phyloP scores from a whole-genome alignment of 2,888 invertebrate genomes.

The Drosophila rubida region DNA sequence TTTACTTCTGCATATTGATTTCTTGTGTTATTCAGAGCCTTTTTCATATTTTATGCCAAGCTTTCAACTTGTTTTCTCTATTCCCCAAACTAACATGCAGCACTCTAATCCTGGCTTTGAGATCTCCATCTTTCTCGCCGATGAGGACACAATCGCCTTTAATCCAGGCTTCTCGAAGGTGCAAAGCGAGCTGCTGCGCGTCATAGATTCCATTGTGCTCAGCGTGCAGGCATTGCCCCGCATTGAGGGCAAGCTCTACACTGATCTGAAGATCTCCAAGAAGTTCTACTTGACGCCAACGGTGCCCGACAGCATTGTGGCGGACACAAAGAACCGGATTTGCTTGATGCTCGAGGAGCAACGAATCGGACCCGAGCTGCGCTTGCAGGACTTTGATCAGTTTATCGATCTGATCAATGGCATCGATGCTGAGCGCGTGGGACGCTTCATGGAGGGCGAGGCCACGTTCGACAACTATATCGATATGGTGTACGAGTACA shows the following conservation, averaged over 20 bases:
- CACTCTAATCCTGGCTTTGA: conserved; percentile 89
- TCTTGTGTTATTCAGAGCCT: too few relatives aligned
- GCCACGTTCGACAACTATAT: conserved; percentile 89
- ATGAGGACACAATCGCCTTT: conserved; percentile 88
- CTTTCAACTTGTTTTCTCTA: too few relatives aligned
- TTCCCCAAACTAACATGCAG: conserved; percentile 83
- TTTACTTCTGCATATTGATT: too few relatives aligned
- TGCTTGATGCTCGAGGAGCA: conserved; percentile 89
- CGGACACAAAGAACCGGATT: conserved; percentile 87
- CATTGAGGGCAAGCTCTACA: conserved; percentile 90
- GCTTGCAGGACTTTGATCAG: conserved; percentile 92
- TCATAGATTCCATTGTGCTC: conserved; percentile 91
- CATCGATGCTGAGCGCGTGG: conserved; percentile 86
- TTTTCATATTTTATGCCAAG: too few relatives aligned
- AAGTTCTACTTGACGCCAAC: conserved; percentile 86
- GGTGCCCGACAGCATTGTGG: conserved; percentile 89
- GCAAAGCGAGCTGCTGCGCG: conserved; percentile 88
- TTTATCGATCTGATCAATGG: conserved; percentile 91
- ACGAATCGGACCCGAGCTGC: conserved; percentile 89
- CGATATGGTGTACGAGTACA: conserved; percentile 87
- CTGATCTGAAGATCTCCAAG: conserved; percentile 76
- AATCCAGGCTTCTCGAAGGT: conserved; percentile 92
- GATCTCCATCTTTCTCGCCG: conserved; percentile 82
- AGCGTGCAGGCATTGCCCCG: conserved; percentile 90
- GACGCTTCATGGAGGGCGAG: conserved; percentile 88